Base-by-base conservation (phyloP, 2,113 vertebrate genomes). In the Phyllostomus discolor region DNA sequence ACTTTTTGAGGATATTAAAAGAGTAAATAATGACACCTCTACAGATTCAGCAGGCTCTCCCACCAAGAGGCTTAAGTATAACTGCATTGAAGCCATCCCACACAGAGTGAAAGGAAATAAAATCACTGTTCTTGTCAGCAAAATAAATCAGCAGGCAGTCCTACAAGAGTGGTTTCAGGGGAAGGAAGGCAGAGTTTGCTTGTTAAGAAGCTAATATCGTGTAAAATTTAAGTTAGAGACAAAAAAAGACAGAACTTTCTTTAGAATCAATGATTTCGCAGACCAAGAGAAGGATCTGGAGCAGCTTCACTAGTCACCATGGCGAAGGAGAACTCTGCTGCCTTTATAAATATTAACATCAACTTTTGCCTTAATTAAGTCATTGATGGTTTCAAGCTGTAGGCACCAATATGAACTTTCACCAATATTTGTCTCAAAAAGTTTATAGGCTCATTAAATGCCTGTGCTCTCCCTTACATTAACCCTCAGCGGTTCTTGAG, bases 11-110 rank as follows among this genome's bases (percentile, higher is more conserved):
- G 96, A 94, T 91, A 97, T 84, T 91, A 72, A 89, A 72, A 94
- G 81, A 95, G 78, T 94, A 97, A 97, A 97, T 94, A 93, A 97
- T 81, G 88, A 76, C 83, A 93, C 48, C 95, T 97, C 97, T 75
- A 85, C 86, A 81, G 46, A 93, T 94, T 38, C 64, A 91, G 94
- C 93, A 97, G 85, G 70, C 31, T 92, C 86, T 92, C 82, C 43
- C 88, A 91, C 78, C 62, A 80, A 94, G 75, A 73, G 46, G 52
- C 64, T 90, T 86, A 41, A 66, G 82, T 52, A 67, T 88, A 96
- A 86, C 66, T 59, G 52, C 89, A 73, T n/a, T 5, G 24, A 57
- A 82, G 72, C 28, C 73, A 87, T 73, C 75, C 79, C 72, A 95
- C 83, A 75, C 91, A 82, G 4, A 41, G 48, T 4, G 54, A 54